Percentiles rank a stretch among this genome's conserved stretches.
Conservation (phyloP, 2,888 invertebrate species). For the Ophion costatus region DNA sequence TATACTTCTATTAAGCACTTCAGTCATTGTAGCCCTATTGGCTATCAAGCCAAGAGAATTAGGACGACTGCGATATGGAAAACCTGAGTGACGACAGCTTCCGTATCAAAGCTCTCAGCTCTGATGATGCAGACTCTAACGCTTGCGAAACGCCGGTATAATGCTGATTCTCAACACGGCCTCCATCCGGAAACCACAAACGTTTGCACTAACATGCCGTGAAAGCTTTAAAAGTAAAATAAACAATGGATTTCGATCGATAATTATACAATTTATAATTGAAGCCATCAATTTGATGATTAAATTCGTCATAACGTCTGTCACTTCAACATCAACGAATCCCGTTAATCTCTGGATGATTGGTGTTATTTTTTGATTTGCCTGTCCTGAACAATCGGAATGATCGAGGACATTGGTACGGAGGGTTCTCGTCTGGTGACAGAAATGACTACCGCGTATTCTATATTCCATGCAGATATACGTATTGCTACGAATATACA, state of each 20-base stretch:
- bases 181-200: neutral
- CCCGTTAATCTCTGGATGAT: neutral
- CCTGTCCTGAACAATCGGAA: constrained; percentile 14
- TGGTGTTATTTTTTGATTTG: constrained; percentile 8
- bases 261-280: neutral
- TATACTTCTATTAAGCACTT: too few relatives aligned
- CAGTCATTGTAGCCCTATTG: too few relatives aligned
- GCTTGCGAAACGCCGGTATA: neutral
- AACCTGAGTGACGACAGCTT: neutral
- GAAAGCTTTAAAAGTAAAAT: neutral
- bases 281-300: neutral
- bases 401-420: constrained; percentile 3
- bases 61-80: neutral
- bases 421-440: constrained; percentile 1
- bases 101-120: neutral
- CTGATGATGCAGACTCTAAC: neutral
- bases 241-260: neutral
- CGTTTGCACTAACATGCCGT: neutral
- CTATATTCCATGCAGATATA: constrained; percentile 19
- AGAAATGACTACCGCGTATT: constrained; percentile 46
- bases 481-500: constrained; percentile 7
- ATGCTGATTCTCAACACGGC: neutral
- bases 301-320: neutral
- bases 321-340: neutral
- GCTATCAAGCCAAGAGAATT: too few relatives aligned